Percentiles rank a stretch among this genome's conserved stretches.
phyloP scores from a whole-genome alignment of 1,140 invertebrate species.

The Riptortus pedestris region DNA sequence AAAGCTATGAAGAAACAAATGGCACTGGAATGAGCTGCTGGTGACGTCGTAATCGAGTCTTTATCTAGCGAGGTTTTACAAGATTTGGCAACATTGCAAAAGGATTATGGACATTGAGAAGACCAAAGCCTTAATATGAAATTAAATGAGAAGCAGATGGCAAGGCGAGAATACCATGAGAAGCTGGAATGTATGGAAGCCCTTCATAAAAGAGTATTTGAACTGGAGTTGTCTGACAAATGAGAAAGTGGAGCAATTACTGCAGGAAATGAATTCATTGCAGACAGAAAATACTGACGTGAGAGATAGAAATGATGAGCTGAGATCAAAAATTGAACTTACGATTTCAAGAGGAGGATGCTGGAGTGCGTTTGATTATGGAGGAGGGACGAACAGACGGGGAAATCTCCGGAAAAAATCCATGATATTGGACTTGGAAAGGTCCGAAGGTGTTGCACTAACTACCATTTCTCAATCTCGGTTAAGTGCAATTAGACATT shows the following conservation, averaged over 20 bases:
- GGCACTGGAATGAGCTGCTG: constrained; percentile 43
- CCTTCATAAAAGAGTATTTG: constrained; percentile 43
- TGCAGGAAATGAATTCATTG: constrained; percentile 36
- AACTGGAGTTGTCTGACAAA: constrained; percentile 30
- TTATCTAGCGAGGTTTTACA: constrained; percentile 46
- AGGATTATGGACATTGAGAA: constrained; percentile 42
- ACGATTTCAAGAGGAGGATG: constrained; percentile 36
- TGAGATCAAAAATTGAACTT: constrained; percentile 61
- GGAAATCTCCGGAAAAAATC: constrained; percentile 37
- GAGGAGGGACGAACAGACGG: constrained; percentile 37
- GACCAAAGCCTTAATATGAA: constrained; percentile 49
- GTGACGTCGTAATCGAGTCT: constrained; percentile 40
- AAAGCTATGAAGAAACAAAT: constrained; percentile 56
- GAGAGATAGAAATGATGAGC: constrained; percentile 74
- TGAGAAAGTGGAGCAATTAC: constrained; percentile 32
- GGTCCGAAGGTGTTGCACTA: constrained; percentile 42
- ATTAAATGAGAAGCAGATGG: constrained; percentile 34
- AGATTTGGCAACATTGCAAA: constrained; percentile 42
- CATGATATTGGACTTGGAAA: constrained; percentile 44
- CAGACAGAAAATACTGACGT: constrained; percentile 59
- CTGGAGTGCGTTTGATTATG: constrained; percentile 17
- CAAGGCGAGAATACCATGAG: constrained; percentile 38
- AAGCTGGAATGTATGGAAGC: constrained; percentile 42
- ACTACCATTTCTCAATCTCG: constrained; percentile 27
- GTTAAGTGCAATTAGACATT: too few species aligned